Evolutionary conservation across 2,888 invertebrate genomes (phyloP), one percentile per base, ranked within the genome.

Genomic region (Allygus modestus): DNA sequence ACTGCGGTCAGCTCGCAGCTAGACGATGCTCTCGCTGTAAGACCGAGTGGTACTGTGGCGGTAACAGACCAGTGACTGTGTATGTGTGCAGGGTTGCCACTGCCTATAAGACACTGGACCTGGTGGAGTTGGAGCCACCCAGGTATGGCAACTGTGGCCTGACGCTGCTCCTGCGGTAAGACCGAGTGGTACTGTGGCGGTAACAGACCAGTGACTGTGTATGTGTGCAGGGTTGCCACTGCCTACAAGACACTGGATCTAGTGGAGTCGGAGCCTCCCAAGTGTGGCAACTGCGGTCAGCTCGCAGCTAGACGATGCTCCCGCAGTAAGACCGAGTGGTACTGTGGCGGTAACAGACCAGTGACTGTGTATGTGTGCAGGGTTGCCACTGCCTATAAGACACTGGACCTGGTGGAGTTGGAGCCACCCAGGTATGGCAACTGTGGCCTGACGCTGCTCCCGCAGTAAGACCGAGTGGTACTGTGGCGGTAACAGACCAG

Each of bases 21-120:
- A 97, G 97, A 90, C 94, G 96, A 87, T 98, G 98, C 89, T 97
- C 97, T 0, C 92, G 95, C 81, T 98, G 98, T 90, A 96, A 95
- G 91, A 93, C 92, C 0, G 94, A 94, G 87, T 97, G 96, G 94
- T 98, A 98, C 90, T 98, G 98, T 89, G 93, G 95, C n/a, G n/a
- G n/a, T n/a, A n/a, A n/a, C n/a, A n/a, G n/a, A n/a, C n/a, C n/a
- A n/a, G n/a, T n/a, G n/a, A n/a, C n/a, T n/a, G n/a, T n/a, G n/a
- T n/a, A n/a, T n/a, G n/a, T n/a, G n/a, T n/a, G n/a, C 17, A 92
- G 93, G 84, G 91, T 97, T 54, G 93, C 93, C 81, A 93, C 93
- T 11, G 94, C 96, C 0, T 97, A 96, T 88, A 94, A 95, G 46
- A 90, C 94, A 0, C 91, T 95, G 17, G 92, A 94, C 81, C 94